These are phyloP conservation scores for Metellina segmentata DNA, from an alignment of 2,888 invertebrate genomes.

Conservation along the genomic window DNA sequence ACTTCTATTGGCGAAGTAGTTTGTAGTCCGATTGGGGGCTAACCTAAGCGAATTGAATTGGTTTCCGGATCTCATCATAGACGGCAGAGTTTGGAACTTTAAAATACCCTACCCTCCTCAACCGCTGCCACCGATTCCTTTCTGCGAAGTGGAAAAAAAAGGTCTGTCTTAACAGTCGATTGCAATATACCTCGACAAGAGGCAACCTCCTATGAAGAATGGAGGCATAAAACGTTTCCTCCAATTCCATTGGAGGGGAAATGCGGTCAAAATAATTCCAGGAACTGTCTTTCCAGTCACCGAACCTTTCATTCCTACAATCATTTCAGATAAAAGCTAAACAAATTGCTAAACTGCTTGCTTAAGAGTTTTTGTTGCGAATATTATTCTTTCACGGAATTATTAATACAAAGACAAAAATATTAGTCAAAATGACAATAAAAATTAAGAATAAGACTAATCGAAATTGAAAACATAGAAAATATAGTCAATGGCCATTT, in stretches of 20 bases:
- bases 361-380: too few relatives aligned
- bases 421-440: too few relatives aligned
- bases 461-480: too few relatives aligned
- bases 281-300: too few relatives aligned
- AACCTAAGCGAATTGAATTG: slow-evolving; percentile 62
- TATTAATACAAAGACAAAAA: too few relatives aligned
- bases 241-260: not conserved
- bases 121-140: too few relatives aligned
- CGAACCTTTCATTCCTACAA: too few relatives aligned
- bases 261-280: not conserved
- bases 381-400: too few relatives aligned
- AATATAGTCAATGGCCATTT: too few relatives aligned
- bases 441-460: too few relatives aligned
- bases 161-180: slow-evolving; percentile 13
- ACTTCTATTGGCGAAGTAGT: slow-evolving; percentile 39
- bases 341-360: not conserved
- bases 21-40: slow-evolving; percentile 40
- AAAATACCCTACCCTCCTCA: slow-evolving; percentile 25
- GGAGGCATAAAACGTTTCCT: not conserved
- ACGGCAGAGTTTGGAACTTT: slow-evolving; percentile 20
- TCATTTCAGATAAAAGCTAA: not conserved
- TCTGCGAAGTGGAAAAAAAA: not conserved
- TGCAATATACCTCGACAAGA: not conserved
- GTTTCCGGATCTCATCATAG: slow-evolving; percentile 30
- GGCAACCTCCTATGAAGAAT: not conserved